Evolutionary conservation across 1,140 invertebrate species (phyloP).

Genomic region (Drosophila subobscura): DNA sequence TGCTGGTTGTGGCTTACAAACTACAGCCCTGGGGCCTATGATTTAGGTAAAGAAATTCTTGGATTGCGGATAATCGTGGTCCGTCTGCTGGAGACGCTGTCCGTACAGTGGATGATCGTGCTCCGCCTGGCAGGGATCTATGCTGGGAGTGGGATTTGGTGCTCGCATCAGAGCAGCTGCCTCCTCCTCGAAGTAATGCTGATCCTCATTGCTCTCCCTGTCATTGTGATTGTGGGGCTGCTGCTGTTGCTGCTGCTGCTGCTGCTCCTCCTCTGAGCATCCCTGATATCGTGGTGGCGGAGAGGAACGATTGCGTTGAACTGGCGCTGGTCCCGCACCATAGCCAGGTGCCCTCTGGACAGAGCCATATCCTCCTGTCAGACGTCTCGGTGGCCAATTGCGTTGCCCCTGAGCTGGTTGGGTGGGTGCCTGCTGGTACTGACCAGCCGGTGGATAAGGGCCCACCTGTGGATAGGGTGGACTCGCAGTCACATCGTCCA

Average conservation of each 20-base stretch:
- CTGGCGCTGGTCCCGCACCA: conserved; percentile 6
- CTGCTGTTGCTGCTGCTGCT: not conserved
- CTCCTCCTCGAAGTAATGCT: conserved; percentile 12
- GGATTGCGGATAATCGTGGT: conserved; percentile 10
- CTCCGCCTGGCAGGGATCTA: conserved; percentile 59
- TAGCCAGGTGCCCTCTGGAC: not conserved
- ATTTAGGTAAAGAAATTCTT: conserved; percentile 55
- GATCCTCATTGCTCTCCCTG: conserved; percentile 19
- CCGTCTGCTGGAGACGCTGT: conserved; percentile 1
- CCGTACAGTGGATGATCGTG: conserved; percentile 19
- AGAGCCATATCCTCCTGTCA: not conserved
- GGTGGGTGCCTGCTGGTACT: not conserved
- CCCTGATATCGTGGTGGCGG: not conserved
- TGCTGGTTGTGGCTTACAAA: conserved; percentile 13
- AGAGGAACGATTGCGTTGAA: not conserved
- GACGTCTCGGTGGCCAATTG: conserved; percentile 11
- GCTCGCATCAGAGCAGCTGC: conserved; percentile 1
- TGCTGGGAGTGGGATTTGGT: conserved; percentile 4
- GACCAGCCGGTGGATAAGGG: not conserved
- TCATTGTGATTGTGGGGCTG: not conserved
- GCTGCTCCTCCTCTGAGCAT: not conserved
- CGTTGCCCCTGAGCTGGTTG: conserved; percentile 1
- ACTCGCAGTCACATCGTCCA: conserved; percentile 32
- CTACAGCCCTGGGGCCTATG: conserved; percentile 19
- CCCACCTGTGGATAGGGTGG: not conserved